Percentiles rank a stretch among this genome's conserved stretches.
Evolutionary conservation across 2,113 vertebrate species (phyloP).

Genomic region (Thryonomys swinderianus): DNA sequence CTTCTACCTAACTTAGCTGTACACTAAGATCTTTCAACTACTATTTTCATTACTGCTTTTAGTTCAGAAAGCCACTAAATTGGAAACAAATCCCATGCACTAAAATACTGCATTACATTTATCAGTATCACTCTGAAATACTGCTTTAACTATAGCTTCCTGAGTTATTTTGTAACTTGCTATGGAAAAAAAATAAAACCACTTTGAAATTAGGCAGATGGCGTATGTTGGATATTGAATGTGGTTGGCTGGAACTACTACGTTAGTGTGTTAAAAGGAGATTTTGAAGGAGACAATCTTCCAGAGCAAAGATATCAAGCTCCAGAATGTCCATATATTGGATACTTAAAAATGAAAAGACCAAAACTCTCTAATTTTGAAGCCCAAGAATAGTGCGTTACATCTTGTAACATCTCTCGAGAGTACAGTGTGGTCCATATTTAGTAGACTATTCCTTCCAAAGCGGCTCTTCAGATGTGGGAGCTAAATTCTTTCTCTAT

Average conservation of each 20-base stretch:
- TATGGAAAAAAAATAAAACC: slow-evolving; percentile 17
- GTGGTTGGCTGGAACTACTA: slow-evolving; percentile 67
- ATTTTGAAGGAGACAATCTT: slow-evolving; percentile 58
- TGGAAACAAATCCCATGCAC: slow-evolving; percentile 19
- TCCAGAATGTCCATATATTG: not conserved
- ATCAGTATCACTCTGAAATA: slow-evolving; percentile 56
- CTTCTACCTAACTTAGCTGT: too few species aligned
- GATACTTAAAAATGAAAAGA: not conserved
- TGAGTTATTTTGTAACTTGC: slow-evolving; percentile 9
- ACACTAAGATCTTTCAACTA: slow-evolving; percentile 16
- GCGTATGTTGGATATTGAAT: slow-evolving; percentile 64
- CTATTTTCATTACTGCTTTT: slow-evolving; percentile 36
- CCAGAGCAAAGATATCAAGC: slow-evolving; percentile 3
- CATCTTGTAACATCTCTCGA: not conserved
- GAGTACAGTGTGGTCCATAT: slow-evolving; percentile 46
- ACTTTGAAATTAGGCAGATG: slow-evolving; percentile 68
- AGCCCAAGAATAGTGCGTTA: not conserved
- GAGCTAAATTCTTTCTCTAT: slow-evolving; percentile 60
- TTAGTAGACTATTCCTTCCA: slow-evolving; percentile 67
- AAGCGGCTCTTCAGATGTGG: slow-evolving; percentile 58
- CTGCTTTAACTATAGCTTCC: slow-evolving; percentile 61
- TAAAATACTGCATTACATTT: slow-evolving; percentile 11
- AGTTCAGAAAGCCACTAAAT: slow-evolving; percentile 37
- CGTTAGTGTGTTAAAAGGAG: slow-evolving; percentile 62
- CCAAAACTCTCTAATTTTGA: not conserved